Conservation (phyloP, 2,888 invertebrate genomes). For the Acrocera orbiculus region DNA sequence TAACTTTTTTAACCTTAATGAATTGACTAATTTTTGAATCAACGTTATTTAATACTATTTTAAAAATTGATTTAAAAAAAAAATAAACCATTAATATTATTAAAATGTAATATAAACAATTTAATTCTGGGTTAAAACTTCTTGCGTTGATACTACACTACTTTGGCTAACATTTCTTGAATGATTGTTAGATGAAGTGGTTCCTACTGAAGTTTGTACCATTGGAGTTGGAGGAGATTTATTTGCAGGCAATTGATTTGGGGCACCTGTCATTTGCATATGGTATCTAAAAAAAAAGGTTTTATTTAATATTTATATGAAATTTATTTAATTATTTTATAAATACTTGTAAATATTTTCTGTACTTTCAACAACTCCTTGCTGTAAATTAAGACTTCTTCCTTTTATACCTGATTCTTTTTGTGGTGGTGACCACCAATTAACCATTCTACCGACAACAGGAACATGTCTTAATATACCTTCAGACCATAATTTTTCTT, state of each 20-base stretch:
- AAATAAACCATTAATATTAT: too few relatives aligned
- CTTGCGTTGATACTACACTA: slow-evolving; percentile 20
- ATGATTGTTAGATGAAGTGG: slow-evolving; percentile 28
- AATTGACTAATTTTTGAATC: too few relatives aligned
- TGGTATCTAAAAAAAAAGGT: slow-evolving; percentile 40
- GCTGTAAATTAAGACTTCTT: slow-evolving; percentile 58
- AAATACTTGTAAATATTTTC: slow-evolving; percentile 48
- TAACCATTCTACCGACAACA: slow-evolving; percentile 80
- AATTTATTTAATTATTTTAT: background rate
- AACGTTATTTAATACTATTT: too few relatives aligned
- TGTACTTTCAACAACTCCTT: slow-evolving; percentile 66
- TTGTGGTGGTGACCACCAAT: slow-evolving; percentile 87
- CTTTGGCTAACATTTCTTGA: slow-evolving; percentile 47
- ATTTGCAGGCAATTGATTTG: slow-evolving; percentile 37
- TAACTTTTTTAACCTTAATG: too few relatives aligned
- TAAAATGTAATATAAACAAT: too few relatives aligned
- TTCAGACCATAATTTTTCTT: slow-evolving; percentile 82
- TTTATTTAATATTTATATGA: background rate
- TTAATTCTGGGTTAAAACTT: slow-evolving; percentile 6
- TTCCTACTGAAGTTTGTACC: slow-evolving; percentile 47
- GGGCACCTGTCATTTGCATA: slow-evolving; percentile 52
- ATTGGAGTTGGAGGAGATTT: slow-evolving; percentile 49
- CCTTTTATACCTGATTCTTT: slow-evolving; percentile 66
- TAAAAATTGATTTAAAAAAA: too few relatives aligned
- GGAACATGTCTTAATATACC: slow-evolving; percentile 88